These are phyloP conservation scores for Thymelicus sylvestris DNA, from an alignment of 2,888 invertebrate genomes.

Conservation along the genomic window DNA sequence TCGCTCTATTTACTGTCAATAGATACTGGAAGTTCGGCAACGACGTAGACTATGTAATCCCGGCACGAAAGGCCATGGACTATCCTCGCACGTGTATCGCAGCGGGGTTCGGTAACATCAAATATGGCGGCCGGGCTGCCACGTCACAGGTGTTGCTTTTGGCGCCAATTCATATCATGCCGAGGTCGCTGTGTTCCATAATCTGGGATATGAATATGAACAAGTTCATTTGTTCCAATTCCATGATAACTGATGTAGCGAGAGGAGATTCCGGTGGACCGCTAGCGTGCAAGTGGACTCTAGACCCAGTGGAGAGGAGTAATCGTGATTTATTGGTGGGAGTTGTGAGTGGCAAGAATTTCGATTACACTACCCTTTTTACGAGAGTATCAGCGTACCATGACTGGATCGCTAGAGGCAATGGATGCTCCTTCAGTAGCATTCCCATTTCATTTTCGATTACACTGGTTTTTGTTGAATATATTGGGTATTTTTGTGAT, in stretches of 20 bases:
- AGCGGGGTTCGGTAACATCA: constrained; percentile 59
- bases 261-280: constrained; percentile 72
- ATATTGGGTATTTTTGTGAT: constrained; percentile 53
- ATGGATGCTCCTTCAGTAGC: constrained; percentile 21
- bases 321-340: constrained; percentile 58
- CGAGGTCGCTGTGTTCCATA: constrained; percentile 52
- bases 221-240: constrained; percentile 56
- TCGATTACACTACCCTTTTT: constrained; percentile 58
- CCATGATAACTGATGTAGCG: constrained; percentile 53
- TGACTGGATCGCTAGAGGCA: constrained; percentile 53
- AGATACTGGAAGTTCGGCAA: constrained; percentile 49
- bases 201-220: constrained; percentile 67
- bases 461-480: constrained; percentile 56
- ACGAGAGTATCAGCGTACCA: constrained; percentile 52
- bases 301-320: constrained; percentile 49
- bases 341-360: constrained; percentile 68
- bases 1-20: constrained; percentile 55
- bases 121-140: constrained; percentile 31
- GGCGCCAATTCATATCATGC: constrained; percentile 54
- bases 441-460: constrained; percentile 44
- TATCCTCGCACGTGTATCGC: constrained; percentile 53
- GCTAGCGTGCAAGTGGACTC: constrained; percentile 55
- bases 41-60: constrained; percentile 48
- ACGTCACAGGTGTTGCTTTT: constrained; percentile 52
- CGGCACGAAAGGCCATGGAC: constrained; percentile 49